phyloP scores from a whole-genome alignment of 64 coral and sea anemone species.

The Montipora cactus region DNA sequence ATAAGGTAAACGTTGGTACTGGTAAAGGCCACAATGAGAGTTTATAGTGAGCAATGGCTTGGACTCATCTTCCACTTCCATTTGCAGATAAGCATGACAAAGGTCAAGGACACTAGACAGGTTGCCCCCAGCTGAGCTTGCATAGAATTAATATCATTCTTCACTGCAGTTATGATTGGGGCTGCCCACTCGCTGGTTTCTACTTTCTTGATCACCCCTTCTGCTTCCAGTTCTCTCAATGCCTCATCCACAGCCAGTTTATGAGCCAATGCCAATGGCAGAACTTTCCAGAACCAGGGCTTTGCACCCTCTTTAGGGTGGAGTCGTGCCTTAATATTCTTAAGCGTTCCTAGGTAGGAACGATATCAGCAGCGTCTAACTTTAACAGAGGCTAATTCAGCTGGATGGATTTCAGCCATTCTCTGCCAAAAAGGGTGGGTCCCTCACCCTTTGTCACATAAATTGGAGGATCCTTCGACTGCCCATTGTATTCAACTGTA shows the following conservation, averaged over 20 bases:
- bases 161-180: background rate
- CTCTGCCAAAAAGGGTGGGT: constrained; percentile 24
- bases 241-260: background rate
- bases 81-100: constrained; percentile 33
- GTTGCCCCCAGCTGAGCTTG: background rate
- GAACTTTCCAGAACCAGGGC: constrained; percentile 6
- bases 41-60: constrained; percentile 30
- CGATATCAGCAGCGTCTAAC: background rate
- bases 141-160: constrained; percentile 19
- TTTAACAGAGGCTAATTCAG: constrained; percentile 13
- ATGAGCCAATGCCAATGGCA: background rate
- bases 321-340: constrained; percentile 4
- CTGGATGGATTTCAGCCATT: constrained; percentile 13
- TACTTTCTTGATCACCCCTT: background rate
- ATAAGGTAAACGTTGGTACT: constrained; percentile 32
- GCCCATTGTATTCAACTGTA: too few species aligned
- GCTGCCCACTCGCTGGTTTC: background rate
- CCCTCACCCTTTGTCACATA: too few species aligned
- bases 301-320: background rate
- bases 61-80: constrained; percentile 37
- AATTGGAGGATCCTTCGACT: too few species aligned
- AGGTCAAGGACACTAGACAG: constrained; percentile 21
- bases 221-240: background rate
- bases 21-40: constrained; percentile 1
- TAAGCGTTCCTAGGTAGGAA: background rate